phyloP scores from a whole-genome alignment of 2,113 vertebrate genomes.

The Erythrolamprus reginae region DNA sequence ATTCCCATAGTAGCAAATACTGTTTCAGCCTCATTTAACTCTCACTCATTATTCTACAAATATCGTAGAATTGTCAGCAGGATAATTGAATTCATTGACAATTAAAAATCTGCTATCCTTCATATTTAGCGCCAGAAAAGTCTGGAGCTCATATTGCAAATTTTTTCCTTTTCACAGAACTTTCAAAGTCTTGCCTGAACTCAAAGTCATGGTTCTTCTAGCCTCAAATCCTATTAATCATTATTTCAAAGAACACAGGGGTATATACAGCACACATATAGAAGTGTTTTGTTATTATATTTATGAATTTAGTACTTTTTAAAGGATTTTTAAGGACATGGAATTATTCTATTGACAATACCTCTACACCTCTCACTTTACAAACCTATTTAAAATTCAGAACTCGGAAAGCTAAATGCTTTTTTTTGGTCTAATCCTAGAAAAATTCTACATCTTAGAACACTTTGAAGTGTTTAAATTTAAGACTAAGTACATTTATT shows the following conservation, averaged over 20 bases:
- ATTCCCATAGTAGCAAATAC: neutral
- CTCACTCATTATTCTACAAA: neutral
- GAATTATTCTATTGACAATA: neutral
- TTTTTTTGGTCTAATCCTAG: neutral
- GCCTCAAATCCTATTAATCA: neutral
- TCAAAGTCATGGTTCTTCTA: neutral
- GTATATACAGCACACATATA: neutral
- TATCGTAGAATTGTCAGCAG: neutral
- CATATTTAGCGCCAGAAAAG: neutral
- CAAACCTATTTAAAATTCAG: neutral
- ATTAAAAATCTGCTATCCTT: neutral
- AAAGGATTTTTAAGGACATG: neutral
- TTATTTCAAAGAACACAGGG: neutral
- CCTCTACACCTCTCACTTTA: neutral
- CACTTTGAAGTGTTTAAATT: neutral
- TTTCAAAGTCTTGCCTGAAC: neutral
- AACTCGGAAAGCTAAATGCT: neutral
- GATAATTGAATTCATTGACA: neutral
- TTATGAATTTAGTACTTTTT: neutral
- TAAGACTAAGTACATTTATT: neutral
- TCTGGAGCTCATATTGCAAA: neutral
- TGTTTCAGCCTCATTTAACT: neutral
- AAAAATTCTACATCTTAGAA: neutral
- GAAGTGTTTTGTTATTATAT: neutral
- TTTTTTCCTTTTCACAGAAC: neutral